phyloP scores from a whole-genome alignment of 2,797 vertebrate genomes.

The Tragelaphus oryx region DNA sequence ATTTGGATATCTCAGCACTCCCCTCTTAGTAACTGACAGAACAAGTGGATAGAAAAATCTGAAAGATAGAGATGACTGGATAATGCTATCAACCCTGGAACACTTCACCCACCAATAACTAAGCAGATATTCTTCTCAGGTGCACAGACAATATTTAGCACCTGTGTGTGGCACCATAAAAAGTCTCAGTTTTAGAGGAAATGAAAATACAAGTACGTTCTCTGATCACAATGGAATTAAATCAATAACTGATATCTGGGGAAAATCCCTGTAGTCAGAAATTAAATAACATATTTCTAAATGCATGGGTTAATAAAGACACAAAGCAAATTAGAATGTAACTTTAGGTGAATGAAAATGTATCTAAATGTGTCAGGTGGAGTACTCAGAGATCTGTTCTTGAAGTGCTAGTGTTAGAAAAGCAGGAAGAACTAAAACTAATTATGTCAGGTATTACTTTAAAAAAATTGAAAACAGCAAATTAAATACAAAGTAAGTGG shows the following conservation, averaged over 20 bases:
- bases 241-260: not conserved
- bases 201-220: not conserved
- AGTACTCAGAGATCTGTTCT: not conserved
- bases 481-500: not conserved
- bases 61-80: not conserved
- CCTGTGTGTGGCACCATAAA: not conserved
- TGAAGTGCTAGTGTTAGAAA: not conserved
- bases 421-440: not conserved
- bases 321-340: not conserved
- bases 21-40: not conserved
- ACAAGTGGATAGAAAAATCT: not conserved
- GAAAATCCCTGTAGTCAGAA: not conserved
- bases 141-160: not conserved
- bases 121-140: not conserved
- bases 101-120: not conserved
- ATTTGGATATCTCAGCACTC: not conserved
- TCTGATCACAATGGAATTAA: not conserved
- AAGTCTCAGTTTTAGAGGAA: not conserved
- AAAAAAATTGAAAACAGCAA: conserved; percentile 1
- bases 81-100: not conserved
- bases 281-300: conserved; percentile 15
- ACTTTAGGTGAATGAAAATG: not conserved
- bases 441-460: not conserved
- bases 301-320: not conserved
- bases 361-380: not conserved